phyloP scores from a whole-genome alignment of 2,113 vertebrate genomes.

The Saccopteryx bilineata region DNA sequence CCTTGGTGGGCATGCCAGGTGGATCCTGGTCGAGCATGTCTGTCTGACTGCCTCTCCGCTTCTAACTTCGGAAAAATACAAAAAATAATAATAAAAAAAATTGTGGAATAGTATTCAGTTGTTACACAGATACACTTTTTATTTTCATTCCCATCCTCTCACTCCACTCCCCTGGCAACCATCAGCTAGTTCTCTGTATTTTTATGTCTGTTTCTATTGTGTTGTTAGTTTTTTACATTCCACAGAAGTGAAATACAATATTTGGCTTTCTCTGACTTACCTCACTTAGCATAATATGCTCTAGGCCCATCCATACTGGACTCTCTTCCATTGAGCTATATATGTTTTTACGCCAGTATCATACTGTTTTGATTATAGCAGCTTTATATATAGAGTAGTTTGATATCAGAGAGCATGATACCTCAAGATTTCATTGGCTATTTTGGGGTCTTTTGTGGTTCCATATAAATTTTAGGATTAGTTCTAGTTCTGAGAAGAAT shows the following conservation, averaged over 20 bases:
- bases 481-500: not conserved
- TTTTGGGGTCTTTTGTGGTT: not conserved
- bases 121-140: not conserved
- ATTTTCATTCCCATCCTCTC: not conserved
- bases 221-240: not conserved
- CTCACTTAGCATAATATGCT: not conserved
- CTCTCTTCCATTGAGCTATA: not conserved
- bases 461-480: not conserved
- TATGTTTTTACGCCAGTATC: not conserved
- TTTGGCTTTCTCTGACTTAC: not conserved
- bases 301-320: not conserved
- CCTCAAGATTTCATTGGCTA: not conserved
- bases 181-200: not conserved
- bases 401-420: not conserved
- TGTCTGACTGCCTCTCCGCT: too few species aligned
- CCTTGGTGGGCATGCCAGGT: too few species aligned
- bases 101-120: not conserved
- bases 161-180: not conserved
- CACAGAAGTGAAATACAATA: not conserved
- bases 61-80: too few species aligned
- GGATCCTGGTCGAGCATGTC: too few species aligned
- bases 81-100: too few species aligned
- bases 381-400: not conserved
- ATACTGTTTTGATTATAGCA: not conserved
- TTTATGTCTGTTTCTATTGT: not conserved